Conservation (phyloP, 2,797 vertebrate species). For the Pangasius macronema region DNA sequence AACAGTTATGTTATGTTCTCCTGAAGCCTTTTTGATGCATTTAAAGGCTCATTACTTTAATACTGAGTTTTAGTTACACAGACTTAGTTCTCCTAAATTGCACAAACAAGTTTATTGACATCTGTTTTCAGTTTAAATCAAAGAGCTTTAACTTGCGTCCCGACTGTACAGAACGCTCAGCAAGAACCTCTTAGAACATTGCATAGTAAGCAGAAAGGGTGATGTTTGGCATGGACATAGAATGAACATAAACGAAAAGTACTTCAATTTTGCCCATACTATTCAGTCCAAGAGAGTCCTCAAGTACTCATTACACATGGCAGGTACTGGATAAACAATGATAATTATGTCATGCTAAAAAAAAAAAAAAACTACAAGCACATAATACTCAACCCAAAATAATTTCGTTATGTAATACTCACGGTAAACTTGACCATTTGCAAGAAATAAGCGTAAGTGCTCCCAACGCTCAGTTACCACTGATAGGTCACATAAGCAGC, state of each 20-base stretch:
- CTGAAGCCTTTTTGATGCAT: slow-evolving; percentile 19
- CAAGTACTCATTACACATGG: not conserved
- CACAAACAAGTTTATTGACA: slow-evolving; percentile 40
- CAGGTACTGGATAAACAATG: not conserved
- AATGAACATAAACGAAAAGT: not conserved
- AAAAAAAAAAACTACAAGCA: not conserved
- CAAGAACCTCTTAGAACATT: not conserved
- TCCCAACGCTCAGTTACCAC: not conserved
- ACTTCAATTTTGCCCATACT: not conserved
- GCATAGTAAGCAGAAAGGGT: slow-evolving; percentile 28
- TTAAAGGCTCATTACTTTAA: slow-evolving; percentile 31
- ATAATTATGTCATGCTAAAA: not conserved
- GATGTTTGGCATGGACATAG: slow-evolving; percentile 15
- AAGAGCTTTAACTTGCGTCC: slow-evolving; percentile 33
- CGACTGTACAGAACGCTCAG: slow-evolving; percentile 18
- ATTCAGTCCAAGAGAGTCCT: not conserved
- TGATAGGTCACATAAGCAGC: not conserved
- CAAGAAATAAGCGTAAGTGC: no score
- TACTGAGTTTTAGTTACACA: slow-evolving; percentile 39
- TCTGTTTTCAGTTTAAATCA: slow-evolving; percentile 58
- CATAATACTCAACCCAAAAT: not conserved
- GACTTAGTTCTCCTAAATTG: slow-evolving; percentile 32
- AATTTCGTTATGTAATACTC: not conserved
- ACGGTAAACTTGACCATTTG: not conserved
- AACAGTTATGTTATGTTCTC: slow-evolving; percentile 30